Evolutionary conservation across 2,888 invertebrate genomes (phyloP), one percentile per base, ranked within the genome.

Genomic region (Tachystola acroxantha): DNA sequence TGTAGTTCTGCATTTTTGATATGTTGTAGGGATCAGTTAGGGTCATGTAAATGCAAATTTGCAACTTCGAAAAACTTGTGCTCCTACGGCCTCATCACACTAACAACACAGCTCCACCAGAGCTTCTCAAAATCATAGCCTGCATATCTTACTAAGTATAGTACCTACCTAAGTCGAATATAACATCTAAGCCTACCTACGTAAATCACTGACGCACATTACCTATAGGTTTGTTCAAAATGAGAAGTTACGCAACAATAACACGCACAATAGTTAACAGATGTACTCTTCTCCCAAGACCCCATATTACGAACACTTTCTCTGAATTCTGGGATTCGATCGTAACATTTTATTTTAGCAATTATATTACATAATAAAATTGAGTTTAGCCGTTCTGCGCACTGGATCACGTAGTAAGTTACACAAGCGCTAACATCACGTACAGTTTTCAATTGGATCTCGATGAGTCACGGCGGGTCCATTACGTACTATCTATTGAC

Each of bases 321-420:
- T 74, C 80, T 61, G 64, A 69, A 70, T 74, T 73, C 64, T 61
- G 61, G 65, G 66, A 61, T 61, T 67, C 59, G 60, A 61, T 61
- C 64, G 54, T 71, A 63, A 69, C 57, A 70, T 76, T 76, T 74
- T 73, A 75, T 79, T 79, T 80, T 73, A 67, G 63, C 77, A 75
- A 82, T 82, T 78, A 77, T 50, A 70, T 84, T 84, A 68, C 75
- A 72, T 81, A 84, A 84, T 66, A 53, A 50, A 53, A 61, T 60
- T 53, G 54, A 60, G 54, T 56, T 51, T 52, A 70, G 58, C 62
- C 68, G 64, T 71, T 62, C 64, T 51, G 58, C 64, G 79, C 51
- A 67, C 77, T 78, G 64, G 72, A 81, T 82, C 85, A 85, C 85
- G 85, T 85, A 72, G 63, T 46, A 43, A 50, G 75, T 84, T 82